Evolutionary conservation across 2,113 vertebrate species (phyloP), one percentile per base, ranked within the genome.

Genomic region (Chamaea fasciata): DNA sequence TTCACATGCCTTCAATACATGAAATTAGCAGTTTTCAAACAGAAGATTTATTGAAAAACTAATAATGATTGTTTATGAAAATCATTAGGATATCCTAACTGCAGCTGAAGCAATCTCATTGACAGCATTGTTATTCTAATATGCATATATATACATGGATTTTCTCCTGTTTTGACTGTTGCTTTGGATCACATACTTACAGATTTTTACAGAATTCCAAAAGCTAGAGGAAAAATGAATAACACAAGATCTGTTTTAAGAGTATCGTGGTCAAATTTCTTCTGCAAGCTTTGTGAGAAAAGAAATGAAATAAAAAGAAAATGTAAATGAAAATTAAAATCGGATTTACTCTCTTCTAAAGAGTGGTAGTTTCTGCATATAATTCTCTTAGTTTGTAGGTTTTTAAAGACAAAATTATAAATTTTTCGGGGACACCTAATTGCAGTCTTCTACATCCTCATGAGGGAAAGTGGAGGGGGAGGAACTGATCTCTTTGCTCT

Each of bases 311-410:
- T 62, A 11, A 31, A 83, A 84, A 57, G 1, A 52, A 80, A 79
- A 49, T 7, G 2, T 30, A 77, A 31, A 46, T 53, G 11, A 47
- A 68, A 90, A 33, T 63, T 52, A 41, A 77, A 64, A 68, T 39
- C 21, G 52, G 4, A 13, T 90, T 70, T 83, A 42, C 7, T 47
- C 2, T 83, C 8, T 77, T 80, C 22, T 22, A 69, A 78, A 18
- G 2, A 81, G 17, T 3, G 2, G 7, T 56, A 63, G 14, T 49
- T 74, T 57, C 59, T 83, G 4, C 13, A 28, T 33, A 21, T 57
- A 42, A n/a, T 78, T 42, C 8, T 56, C 4, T 0, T 5, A 56
- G 15, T 52, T n/a, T 67, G 3, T 60, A 4, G 4, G 3, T 1
- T 52, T 52, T 52, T 56, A 46, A 26, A 35, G 12, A 42, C 28